Conservation (phyloP, 1,140 invertebrate genomes). For the Drosophila aff. region DNA sequence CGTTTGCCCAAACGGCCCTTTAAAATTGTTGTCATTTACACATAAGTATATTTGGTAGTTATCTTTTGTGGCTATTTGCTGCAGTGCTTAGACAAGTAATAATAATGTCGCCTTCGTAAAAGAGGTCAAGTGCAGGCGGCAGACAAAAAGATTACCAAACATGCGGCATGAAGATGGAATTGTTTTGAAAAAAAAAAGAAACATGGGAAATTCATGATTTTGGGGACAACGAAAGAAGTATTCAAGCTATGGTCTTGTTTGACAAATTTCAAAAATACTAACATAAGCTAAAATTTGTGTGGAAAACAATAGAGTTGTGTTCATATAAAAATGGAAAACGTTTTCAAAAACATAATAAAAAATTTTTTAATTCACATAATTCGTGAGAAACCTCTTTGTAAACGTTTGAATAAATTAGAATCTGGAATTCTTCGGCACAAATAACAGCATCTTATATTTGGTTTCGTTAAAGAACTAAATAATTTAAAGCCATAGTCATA, state of each 20-base stretch:
- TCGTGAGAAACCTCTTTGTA: background rate
- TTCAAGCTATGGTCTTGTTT: background rate
- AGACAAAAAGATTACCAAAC: slow-evolving; percentile 51
- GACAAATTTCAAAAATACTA: background rate
- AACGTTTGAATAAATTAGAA: background rate
- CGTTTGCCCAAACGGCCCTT: slow-evolving; percentile 44
- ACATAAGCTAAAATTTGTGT: background rate
- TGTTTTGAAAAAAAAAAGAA: background rate
- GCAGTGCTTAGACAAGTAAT: slow-evolving; percentile 35
- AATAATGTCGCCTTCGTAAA: slow-evolving; percentile 34
- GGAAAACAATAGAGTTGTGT: background rate
- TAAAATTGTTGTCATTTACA: slow-evolving; percentile 4
- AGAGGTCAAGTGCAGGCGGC: slow-evolving; percentile 70
- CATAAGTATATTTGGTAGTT: background rate
- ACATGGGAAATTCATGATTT: background rate
- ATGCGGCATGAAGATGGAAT: slow-evolving; percentile 15
- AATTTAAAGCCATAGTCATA: background rate
- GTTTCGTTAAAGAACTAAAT: background rate
- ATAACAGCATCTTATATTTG: background rate
- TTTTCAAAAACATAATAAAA: background rate
- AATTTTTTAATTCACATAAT: background rate
- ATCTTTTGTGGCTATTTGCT: slow-evolving; percentile 24
- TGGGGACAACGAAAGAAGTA: background rate
- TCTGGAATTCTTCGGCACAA: background rate
- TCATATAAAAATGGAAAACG: background rate